Evolutionary conservation across 2,797 vertebrate genomes (phyloP).

Genomic region (Dendrocincla fuliginosa): DNA sequence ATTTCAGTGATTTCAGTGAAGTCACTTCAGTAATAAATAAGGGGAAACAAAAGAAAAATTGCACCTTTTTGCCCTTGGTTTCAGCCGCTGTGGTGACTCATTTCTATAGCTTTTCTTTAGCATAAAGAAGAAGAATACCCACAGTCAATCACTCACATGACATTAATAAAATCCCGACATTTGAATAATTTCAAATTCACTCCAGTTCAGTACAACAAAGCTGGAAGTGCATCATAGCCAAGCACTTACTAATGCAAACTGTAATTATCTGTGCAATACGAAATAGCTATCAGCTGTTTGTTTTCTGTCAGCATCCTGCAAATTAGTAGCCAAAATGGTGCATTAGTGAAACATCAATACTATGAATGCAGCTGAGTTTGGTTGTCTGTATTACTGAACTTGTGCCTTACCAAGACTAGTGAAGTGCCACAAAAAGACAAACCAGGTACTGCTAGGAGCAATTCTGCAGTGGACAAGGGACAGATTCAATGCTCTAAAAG

Average conservation of each 20-base stretch:
- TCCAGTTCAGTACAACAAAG: neutral
- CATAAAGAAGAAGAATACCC: neutral
- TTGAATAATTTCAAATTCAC: neutral
- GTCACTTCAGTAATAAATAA: neutral
- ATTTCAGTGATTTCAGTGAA: neutral
- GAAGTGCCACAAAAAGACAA: neutral
- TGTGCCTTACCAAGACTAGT: neutral
- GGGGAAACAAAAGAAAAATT: neutral
- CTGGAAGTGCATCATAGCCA: neutral
- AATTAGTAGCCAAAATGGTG: neutral
- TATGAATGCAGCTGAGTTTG: neutral
- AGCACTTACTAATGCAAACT: neutral
- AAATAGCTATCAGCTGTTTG: constrained; percentile 19
- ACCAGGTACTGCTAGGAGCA: neutral
- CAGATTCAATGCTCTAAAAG: neutral
- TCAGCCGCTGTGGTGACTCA: neutral
- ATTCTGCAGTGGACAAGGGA: neutral
- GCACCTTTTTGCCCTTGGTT: neutral
- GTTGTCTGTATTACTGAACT: neutral
- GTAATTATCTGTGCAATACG: neutral
- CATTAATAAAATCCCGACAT: neutral
- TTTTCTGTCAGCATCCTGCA: neutral
- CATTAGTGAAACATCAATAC: neutral
- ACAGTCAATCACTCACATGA: neutral
- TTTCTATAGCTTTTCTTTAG: neutral